phyloP scores from a whole-genome alignment of 1,140 invertebrate species.

The Drosophila setifemur region DNA sequence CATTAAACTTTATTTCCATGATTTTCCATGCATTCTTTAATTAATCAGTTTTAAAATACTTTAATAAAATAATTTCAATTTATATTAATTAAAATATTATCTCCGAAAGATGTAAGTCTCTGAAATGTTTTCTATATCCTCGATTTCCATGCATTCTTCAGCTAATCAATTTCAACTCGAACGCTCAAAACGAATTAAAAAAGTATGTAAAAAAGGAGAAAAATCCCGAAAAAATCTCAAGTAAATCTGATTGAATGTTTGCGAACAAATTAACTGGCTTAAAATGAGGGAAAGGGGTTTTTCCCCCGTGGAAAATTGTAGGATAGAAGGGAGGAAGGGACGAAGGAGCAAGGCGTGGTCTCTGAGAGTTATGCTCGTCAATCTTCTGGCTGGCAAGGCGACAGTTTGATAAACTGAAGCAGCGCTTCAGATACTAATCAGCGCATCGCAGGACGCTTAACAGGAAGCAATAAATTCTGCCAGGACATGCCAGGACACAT shows the following conservation, averaged over 20 bases:
- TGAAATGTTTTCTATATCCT: no score
- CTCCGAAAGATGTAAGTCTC: no score
- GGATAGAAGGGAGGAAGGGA: background rate
- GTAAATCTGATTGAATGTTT: conserved; percentile 29
- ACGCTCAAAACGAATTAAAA: conserved; percentile 21
- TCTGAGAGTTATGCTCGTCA: conserved; percentile 68
- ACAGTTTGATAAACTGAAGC: conserved; percentile 77
- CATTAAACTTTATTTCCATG: no score
- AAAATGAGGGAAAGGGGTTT: background rate
- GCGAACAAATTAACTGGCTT: conserved; percentile 22
- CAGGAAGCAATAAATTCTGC: conserved; percentile 75
- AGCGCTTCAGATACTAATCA: conserved; percentile 71
- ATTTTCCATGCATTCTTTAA: no score
- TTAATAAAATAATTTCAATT: no score
- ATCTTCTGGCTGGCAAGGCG: conserved; percentile 61
- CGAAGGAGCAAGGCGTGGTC: background rate
- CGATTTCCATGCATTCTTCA: conserved; percentile 14
- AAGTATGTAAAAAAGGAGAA: conserved; percentile 28
- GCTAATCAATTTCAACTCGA: conserved; percentile 38
- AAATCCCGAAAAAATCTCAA: background rate
- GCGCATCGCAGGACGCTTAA: conserved; percentile 54
- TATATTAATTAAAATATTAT: no score
- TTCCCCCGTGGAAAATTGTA: background rate
- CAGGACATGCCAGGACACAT: conserved; percentile 58
- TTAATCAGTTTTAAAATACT: no score